Conservation (phyloP, 2,113 vertebrate genomes). For the Melierax canorus region DNA sequence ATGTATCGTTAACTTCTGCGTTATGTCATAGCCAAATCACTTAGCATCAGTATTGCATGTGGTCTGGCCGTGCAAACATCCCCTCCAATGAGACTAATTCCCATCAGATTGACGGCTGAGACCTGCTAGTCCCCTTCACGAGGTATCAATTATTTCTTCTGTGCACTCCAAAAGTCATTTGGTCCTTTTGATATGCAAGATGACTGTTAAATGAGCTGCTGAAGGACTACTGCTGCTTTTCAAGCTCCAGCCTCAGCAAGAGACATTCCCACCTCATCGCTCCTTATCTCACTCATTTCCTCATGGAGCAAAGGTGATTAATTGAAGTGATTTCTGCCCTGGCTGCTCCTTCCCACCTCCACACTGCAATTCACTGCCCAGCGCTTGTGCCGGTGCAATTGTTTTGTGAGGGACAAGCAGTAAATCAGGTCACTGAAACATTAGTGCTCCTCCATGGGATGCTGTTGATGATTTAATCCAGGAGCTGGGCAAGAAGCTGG, state of each 20-base stretch:
- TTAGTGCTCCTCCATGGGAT: background rate
- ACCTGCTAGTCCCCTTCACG: background rate
- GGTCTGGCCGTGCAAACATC: background rate
- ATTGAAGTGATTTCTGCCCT: background rate
- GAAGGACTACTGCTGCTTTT: background rate
- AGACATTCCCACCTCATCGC: background rate
- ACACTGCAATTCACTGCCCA: background rate
- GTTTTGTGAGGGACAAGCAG: background rate
- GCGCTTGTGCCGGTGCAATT: fast-evolving
- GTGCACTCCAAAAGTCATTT: conserved; percentile 9
- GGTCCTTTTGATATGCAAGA: background rate
- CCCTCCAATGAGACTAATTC: conserved; percentile 29
- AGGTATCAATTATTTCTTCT: conserved; percentile 26
- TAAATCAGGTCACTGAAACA: background rate
- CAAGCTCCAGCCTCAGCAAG: background rate
- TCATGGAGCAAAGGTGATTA: background rate
- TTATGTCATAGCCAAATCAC: background rate
- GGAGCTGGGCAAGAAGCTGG: background rate
- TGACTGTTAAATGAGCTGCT: background rate
- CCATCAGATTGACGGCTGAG: background rate
- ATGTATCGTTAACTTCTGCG: background rate
- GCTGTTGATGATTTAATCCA: background rate
- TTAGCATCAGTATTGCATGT: background rate
- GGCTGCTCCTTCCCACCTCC: background rate
- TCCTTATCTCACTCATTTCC: background rate